Base-by-base conservation (phyloP, 2,888 invertebrate species). In the Halictus quadricinctus region DNA sequence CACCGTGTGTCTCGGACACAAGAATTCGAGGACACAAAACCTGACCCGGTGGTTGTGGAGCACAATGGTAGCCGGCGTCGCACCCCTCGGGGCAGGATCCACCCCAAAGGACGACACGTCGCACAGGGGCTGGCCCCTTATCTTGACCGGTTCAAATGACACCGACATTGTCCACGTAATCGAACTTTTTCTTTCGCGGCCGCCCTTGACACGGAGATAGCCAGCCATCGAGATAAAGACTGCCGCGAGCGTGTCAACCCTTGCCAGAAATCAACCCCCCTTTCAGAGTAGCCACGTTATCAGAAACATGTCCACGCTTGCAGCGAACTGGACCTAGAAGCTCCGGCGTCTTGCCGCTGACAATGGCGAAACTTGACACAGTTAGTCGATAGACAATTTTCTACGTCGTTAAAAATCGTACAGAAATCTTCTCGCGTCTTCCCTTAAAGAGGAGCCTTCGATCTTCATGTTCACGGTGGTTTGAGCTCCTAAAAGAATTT, bases 1-100 rank as follows among this genome's bases (percentile, higher is more conserved):
- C n/a, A 48, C 66, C 29, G 29, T 66, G 50, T 50, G 36, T 50
- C 76, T 36, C 18, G 21, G 41, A 69, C 64, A 80, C 79, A 76
- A 88, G 79, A 87, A 87, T 78, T 66, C 43, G 48, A 76, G 70
- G 60, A 76, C 72, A 74, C 76, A 73, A 81, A 74, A 84, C 43
- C 58, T 76, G 79, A 84, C 81, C 81, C 77, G 81, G 81, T 82
- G 13, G 43, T 58, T 15, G 75, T 13, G 7, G 29, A 66, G n/a
- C 43, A 88, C 83, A 83, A 86, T 86, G 64, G 78, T 43, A 18
- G 13, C n/a, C 69, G 25, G 69, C 58, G 72, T n/a, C 72, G 64
- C 76, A 15, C 66, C 70, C 72, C 72, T 72, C 72, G 72, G 72
- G 84, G 66, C 72, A 76, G 29, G 75, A 70, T 81, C 73, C 66